Percentiles rank a stretch among this genome's conserved stretches.
These are phyloP conservation scores for Cryptophagus acutangulus DNA, from an alignment of 2,888 invertebrate species.

Conservation along the genomic window DNA sequence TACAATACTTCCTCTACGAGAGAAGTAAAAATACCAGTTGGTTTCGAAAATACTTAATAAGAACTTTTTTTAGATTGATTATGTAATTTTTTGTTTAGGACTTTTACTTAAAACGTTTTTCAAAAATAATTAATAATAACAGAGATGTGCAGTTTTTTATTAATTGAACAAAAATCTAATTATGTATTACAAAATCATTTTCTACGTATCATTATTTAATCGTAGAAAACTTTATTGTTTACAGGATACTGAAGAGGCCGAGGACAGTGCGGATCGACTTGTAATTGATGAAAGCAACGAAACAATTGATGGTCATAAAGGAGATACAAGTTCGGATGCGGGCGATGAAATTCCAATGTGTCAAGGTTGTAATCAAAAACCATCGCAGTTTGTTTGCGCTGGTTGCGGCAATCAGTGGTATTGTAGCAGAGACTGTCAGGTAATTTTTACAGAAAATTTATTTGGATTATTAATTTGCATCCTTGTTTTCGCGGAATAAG, in stretches of 20 bases:
- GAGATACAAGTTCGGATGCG: slow-evolving; percentile 44
- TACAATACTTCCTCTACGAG: too few species aligned
- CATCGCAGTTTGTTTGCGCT: slow-evolving; percentile 84
- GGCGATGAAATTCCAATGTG: slow-evolving; percentile 65
- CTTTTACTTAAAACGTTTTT: too few species aligned
- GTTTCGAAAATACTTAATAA: too few species aligned
- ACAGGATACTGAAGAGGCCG: slow-evolving; percentile 54
- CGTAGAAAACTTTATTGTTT: slow-evolving; percentile 10
- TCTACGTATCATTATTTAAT: too few species aligned
- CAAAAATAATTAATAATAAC: too few species aligned
- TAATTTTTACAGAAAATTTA: slow-evolving; percentile 44
- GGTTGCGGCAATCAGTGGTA: slow-evolving; percentile 93
- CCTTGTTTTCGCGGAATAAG: too few species aligned
- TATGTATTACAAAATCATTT: too few species aligned
- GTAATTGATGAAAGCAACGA: slow-evolving; percentile 58
- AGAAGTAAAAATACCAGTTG: too few species aligned
- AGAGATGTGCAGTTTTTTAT: too few species aligned
- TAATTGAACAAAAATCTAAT: too few species aligned
- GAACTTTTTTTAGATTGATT: too few species aligned
- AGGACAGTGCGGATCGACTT: slow-evolving; percentile 59
- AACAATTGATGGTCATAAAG: slow-evolving; percentile 35
- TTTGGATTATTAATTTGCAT: slow-evolving; percentile 6
- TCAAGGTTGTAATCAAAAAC: slow-evolving; percentile 77
- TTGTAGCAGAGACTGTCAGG: slow-evolving; percentile 90
- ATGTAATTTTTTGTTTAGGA: too few species aligned